Base-by-base conservation (phyloP, 2,797 vertebrate genomes). In the Margarornis squamiger region DNA sequence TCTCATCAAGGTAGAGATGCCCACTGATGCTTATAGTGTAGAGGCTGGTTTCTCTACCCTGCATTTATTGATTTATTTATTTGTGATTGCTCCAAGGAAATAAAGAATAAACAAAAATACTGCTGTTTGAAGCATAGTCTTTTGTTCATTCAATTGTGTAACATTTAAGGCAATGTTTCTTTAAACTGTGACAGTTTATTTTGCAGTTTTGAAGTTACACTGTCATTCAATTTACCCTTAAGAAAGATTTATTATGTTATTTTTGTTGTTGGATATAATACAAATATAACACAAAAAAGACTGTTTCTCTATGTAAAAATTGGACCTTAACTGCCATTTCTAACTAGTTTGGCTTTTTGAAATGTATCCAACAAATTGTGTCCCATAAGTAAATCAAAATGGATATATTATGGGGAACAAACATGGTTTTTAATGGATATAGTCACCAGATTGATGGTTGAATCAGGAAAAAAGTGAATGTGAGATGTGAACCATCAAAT, bases 1-100 rank as follows among this genome's bases (percentile, higher is more conserved):
- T 99, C 95, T 99, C 99, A 93, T 99, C 99, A 99, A 99, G 99
- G 99, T 99, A 99, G 97, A 98, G 98, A 98, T 98, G 98, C 96
- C 98, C 97, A 89, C 97, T 98, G 97, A 97, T 97, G 96, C 97
- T 98, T 98, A 98, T 97, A 97, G 97, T 97, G 97, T 98, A 98
- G 97, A 98, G 97, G 97, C 97, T 96, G 97, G 96, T 96, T 98
- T 98, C 98, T 98, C 97, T 95, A 98, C 97, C 97, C 97, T 98
- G 97, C 97, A 94, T 96, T 98, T 96, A 96, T 96, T 97, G 93
- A 66, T 90, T 92, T 81, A 74, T 74, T 91, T 93, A 62, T 88
- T 88, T 97, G 88, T 98, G 97, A 96, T 96, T 97, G 91, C 73
- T 97, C 98, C 98, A 98, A 98, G 98, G 98, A 99, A 99, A 98